Evolutionary conservation across 2,888 invertebrate species (phyloP).

Genomic region (Hypercompe scribonia): DNA sequence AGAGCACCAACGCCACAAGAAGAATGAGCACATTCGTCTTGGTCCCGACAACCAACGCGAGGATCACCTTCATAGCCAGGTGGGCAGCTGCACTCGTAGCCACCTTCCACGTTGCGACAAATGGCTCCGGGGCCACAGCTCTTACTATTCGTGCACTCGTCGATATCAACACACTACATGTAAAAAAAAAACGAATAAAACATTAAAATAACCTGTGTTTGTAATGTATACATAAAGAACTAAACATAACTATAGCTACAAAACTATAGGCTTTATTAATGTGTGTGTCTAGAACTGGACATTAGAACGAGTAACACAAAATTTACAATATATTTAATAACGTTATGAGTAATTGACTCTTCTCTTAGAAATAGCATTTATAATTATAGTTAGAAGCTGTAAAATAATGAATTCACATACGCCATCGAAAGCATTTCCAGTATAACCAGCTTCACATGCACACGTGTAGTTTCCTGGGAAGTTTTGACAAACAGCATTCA

Average conservation of each 20-base stretch:
- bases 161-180: conserved; percentile 91
- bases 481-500: conserved; percentile 93
- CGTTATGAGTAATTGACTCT: not conserved
- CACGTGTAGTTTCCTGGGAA: conserved; percentile 95
- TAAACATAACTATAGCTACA: not conserved
- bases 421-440: conserved; percentile 91
- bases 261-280: not conserved
- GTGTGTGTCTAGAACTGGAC: not conserved
- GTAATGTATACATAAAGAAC: not conserved
- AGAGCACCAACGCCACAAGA: conserved; percentile 93
- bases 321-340: not conserved
- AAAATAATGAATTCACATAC: conserved; percentile 61
- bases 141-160: conserved; percentile 91
- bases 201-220: not conserved
- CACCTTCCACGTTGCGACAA: conserved; percentile 93
- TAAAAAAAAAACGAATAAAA: conserved; percentile 3
- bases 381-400: not conserved
- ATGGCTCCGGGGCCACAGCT: conserved; percentile 93
- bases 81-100: conserved; percentile 94
- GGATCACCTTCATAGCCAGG: conserved; percentile 94
- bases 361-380: not conserved
- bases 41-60: conserved; percentile 90
- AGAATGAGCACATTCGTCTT: conserved; percentile 91
- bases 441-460: conserved; percentile 92
- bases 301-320: not conserved